These are phyloP conservation scores for Astreopora myriophthalma DNA, from an alignment of 64 coral and sea anemone genomes.

Conservation along the genomic window DNA sequence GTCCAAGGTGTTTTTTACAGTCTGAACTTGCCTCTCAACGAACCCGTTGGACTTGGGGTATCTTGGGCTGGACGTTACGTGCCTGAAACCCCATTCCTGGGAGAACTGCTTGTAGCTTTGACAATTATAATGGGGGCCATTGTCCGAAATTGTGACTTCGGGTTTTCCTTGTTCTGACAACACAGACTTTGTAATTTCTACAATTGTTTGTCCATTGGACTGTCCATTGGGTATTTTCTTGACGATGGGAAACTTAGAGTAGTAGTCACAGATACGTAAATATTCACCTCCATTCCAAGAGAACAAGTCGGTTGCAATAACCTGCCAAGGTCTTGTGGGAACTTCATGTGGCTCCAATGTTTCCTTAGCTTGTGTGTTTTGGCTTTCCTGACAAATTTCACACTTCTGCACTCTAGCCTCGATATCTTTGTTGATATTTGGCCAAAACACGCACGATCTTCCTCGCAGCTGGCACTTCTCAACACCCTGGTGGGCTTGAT, in stretches of 20 bases:
- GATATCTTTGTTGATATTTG: neutral
- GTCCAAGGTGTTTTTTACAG: no score
- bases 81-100: no score
- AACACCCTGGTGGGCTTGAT: neutral
- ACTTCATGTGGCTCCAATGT: neutral
- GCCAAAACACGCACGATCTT: neutral
- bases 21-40: no score
- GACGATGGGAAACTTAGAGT: conserved; percentile 17
- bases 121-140: conserved; percentile 13
- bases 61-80: no score
- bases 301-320: neutral
- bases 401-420: neutral
- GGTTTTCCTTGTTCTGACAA: conserved; percentile 27
- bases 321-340: neutral
- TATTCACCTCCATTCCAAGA: neutral
- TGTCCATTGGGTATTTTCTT: conserved; percentile 25
- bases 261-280: conserved; percentile 8
- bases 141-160: conserved; percentile 7
- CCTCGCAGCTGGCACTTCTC: neutral
- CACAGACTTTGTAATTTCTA: neutral
- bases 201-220: neutral
- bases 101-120: no score
- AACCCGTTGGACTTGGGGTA: no score
- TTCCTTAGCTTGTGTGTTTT: neutral
- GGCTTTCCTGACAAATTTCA: neutral